Percentiles rank a stretch among this genome's conserved stretches.
Evolutionary conservation across 2,797 vertebrate genomes (phyloP).

Genomic region (Enteromius viviparus): DNA sequence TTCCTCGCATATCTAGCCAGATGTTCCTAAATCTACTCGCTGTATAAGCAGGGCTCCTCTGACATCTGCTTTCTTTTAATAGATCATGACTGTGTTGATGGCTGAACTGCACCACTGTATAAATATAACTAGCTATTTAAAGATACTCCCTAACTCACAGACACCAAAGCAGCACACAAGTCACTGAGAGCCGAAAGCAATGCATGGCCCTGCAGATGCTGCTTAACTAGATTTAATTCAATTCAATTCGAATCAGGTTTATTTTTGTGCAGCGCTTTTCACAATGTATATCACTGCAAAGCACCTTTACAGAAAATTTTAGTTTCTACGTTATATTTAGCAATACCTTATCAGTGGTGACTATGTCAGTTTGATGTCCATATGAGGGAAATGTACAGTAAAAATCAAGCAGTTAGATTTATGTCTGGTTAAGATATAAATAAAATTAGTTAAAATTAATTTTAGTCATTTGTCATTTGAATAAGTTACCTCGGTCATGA

Average conservation of each 20-base stretch:
- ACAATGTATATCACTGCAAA: too few species aligned
- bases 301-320: too few species aligned
- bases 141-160: constrained; percentile 25
- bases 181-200: neutral
- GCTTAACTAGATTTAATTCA: neutral
- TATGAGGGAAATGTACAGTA: too few species aligned
- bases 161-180: constrained; percentile 7
- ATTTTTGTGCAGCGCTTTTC: too few species aligned
- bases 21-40: neutral
- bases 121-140: constrained; percentile 63
- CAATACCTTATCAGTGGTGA: too few species aligned
- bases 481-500: neutral
- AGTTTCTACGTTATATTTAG: too few species aligned
- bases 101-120: constrained; percentile 46
- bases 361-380: too few species aligned
- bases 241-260: too few species aligned
- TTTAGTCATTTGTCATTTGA: neutral
- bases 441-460: neutral
- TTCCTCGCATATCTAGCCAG: neutral
- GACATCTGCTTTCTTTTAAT: constrained; percentile 48
- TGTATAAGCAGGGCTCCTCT: constrained; percentile 23
- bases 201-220: neutral
- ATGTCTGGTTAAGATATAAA: neutral
- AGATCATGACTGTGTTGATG: constrained; percentile 55
- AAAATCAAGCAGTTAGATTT: neutral